phyloP scores from a whole-genome alignment of 2,888 invertebrate species.

The Lysandra bellargus region DNA sequence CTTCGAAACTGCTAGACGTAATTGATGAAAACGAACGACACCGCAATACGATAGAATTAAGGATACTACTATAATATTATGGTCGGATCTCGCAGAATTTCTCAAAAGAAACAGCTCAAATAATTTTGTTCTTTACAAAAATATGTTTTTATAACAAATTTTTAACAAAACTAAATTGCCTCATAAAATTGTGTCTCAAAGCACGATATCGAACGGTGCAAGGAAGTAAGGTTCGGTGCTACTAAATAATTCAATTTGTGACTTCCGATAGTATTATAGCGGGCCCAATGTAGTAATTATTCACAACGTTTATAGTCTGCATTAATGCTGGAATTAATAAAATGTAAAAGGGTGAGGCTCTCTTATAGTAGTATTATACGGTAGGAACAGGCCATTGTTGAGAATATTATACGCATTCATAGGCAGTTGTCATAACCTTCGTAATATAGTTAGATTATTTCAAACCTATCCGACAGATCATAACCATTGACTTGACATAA shows the following conservation, averaged over 20 bases:
- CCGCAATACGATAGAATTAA: no score
- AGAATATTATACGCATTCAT: neutral
- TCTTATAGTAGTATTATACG: neutral
- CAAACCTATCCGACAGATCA: neutral
- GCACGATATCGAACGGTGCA: constrained; percentile 29
- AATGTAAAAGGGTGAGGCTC: neutral
- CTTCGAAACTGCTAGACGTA: no score
- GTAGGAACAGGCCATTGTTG: neutral
- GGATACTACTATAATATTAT: no score
- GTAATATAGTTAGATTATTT: neutral
- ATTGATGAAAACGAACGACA: no score
- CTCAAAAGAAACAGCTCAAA: no score
- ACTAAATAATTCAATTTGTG: constrained; percentile 34
- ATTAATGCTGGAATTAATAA: neutral
- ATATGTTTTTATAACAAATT: neutral
- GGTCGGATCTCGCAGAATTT: no score
- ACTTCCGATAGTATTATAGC: constrained; percentile 4
- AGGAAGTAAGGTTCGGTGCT: constrained; percentile 28
- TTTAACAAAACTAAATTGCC: neutral
- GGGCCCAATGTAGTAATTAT: neutral
- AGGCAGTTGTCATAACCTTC: neutral
- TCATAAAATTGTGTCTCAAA: neutral
- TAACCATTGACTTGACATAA: neutral
- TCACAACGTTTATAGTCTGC: neutral
- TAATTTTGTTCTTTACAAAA: no score